A percentile compares a stretch with the other conserved stretches of the same genome.
Evolutionary conservation across 2,113 vertebrate genomes (phyloP).

Genomic region (Rhinoderma darwinii): DNA sequence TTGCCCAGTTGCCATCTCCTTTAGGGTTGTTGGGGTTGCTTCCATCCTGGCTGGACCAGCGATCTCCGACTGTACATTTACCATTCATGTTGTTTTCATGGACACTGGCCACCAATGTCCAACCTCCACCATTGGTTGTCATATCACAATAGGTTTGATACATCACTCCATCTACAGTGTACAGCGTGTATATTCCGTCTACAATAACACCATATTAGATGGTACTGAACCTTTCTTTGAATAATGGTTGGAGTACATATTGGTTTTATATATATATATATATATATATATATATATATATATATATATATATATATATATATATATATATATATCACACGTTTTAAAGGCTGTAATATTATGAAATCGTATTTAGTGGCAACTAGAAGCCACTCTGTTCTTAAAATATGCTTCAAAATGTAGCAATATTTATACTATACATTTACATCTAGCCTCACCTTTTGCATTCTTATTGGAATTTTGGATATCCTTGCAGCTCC

Average conservation of each 20-base stretch:
- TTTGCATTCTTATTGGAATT: neutral
- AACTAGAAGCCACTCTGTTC: too few species aligned
- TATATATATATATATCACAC: too few species aligned
- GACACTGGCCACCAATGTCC: slow-evolving; percentile 66
- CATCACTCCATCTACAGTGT: neutral
- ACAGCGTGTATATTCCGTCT: slow-evolving; percentile 64
- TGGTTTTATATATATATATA: neutral
- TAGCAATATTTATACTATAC: neutral
- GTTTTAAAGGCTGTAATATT: too few species aligned
- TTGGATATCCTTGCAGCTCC: slow-evolving; percentile 45
- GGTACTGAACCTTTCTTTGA: too few species aligned
- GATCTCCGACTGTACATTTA: slow-evolving; percentile 67
- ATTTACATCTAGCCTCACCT: slow-evolving; percentile 18
- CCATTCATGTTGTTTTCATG: slow-evolving; percentile 69
- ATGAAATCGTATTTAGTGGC: too few species aligned
- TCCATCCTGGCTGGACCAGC: slow-evolving; percentile 72
- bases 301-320: too few species aligned
- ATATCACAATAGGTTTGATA: slow-evolving; percentile 75
- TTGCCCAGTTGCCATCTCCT: slow-evolving; percentile 67
- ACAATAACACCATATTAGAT: too few species aligned
- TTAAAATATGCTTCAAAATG: too few species aligned
- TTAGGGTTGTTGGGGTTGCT: slow-evolving; percentile 45
- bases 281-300: too few species aligned
- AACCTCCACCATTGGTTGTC: slow-evolving; percentile 61
- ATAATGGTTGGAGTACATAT: neutral